These are phyloP conservation scores for Andrena cerasifolii DNA, from an alignment of 1,140 invertebrate genomes.

Conservation along the genomic window DNA sequence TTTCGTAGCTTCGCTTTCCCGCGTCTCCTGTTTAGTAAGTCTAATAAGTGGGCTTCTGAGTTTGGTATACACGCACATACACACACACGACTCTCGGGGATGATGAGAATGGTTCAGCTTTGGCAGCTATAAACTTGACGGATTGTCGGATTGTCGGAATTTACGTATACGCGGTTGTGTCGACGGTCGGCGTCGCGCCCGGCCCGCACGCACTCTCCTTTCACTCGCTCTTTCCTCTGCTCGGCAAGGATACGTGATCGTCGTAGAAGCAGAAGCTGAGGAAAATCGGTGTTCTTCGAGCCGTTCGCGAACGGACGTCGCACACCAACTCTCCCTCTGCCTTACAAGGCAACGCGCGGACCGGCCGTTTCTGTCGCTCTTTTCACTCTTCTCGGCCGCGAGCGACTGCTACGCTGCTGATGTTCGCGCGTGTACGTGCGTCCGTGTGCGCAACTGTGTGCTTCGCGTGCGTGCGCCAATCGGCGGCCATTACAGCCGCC, in stretches of 20 bases:
- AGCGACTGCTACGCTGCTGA: slow-evolving; percentile 70
- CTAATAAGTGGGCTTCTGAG: slow-evolving; percentile 42
- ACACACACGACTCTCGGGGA: slow-evolving; percentile 40
- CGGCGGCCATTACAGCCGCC: slow-evolving; percentile 68
- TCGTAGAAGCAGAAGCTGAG: slow-evolving; percentile 45
- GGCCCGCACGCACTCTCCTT: slow-evolving; percentile 55
- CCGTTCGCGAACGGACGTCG: slow-evolving; percentile 66
- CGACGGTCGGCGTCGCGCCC: slow-evolving; percentile 62
- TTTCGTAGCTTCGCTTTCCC: neutral
- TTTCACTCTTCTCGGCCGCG: slow-evolving; percentile 73
- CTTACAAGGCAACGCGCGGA: slow-evolving; percentile 76
- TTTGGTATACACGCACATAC: slow-evolving; percentile 53
- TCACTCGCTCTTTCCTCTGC: slow-evolving; percentile 42
- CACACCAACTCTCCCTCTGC: slow-evolving; percentile 64
- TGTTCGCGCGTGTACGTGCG: slow-evolving; percentile 38
- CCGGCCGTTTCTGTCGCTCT: slow-evolving; percentile 75
- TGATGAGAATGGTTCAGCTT: slow-evolving; percentile 55
- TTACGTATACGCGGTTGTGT: slow-evolving; percentile 75
- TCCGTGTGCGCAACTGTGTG: slow-evolving; percentile 36
- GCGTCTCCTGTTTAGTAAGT: slow-evolving; percentile 10
- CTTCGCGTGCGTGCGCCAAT: slow-evolving; percentile 61
- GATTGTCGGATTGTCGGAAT: slow-evolving; percentile 73
- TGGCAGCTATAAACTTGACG: slow-evolving; percentile 66
- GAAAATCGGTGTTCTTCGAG: slow-evolving; percentile 64
- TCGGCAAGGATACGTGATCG: slow-evolving; percentile 38